phyloP scores from a whole-genome alignment of 2,888 invertebrate genomes.

The Ceratothoa steindachneri region DNA sequence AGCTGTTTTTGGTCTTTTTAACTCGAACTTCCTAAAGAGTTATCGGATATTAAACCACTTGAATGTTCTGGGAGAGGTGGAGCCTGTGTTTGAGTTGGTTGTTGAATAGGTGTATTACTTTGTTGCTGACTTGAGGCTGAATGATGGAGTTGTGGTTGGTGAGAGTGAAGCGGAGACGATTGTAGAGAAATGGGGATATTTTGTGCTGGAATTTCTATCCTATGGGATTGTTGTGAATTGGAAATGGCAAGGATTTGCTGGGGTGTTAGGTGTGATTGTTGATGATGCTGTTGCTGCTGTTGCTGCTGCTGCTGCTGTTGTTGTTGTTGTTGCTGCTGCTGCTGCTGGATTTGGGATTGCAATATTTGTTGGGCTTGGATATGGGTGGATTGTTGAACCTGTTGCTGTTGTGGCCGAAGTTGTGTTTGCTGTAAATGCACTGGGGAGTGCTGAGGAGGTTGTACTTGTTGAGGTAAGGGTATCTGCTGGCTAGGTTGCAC shows the following conservation, averaged over 20 bases:
- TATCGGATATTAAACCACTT: background rate
- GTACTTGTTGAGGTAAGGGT: background rate
- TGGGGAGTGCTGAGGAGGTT: background rate
- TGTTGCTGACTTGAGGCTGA: background rate
- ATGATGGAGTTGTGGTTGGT: background rate
- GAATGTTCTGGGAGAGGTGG: background rate
- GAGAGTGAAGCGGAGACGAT: background rate
- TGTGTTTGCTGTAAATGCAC: background rate
- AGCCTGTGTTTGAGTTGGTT: background rate
- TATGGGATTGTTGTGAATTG: background rate
- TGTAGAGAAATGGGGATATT: background rate
- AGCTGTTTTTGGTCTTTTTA: background rate
- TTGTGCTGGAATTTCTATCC: background rate
- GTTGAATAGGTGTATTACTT: background rate
- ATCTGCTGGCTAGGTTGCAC: background rate
- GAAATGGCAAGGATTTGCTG: background rate
- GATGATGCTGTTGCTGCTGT: background rate
- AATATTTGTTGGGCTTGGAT: background rate
- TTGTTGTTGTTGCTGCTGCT: background rate
- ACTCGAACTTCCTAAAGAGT: conserved; percentile 1
- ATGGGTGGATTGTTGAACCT: background rate
- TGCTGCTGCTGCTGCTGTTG: background rate
- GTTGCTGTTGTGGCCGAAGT: background rate
- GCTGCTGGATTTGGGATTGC: background rate
- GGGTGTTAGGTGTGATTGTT: background rate